Conservation (phyloP, 2,113 vertebrate genomes). For the Lampris megalopsis region DNA sequence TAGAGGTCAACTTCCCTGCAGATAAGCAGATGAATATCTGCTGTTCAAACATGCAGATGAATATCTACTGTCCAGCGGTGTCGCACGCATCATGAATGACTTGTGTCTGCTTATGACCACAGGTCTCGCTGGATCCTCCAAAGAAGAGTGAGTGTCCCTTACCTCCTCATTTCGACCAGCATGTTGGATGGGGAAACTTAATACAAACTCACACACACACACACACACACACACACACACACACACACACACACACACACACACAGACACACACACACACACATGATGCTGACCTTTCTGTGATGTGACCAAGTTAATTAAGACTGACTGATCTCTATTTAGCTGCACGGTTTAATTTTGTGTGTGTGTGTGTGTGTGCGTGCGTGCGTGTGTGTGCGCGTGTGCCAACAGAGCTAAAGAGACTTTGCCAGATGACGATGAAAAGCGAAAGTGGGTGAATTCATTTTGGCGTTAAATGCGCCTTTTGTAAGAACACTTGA, state of each 20-base stretch:
- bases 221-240: neutral
- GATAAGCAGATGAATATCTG: too few relatives aligned
- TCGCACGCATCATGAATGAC: neutral
- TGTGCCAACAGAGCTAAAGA: neutral
- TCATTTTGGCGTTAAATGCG: neutral
- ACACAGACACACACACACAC: neutral
- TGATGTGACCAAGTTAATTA: slow-evolving; percentile 3
- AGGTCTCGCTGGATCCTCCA: neutral
- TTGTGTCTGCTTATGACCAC: neutral
- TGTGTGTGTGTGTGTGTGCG: neutral
- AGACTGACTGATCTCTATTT: neutral
- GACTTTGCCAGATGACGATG: neutral
- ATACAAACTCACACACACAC: neutral
- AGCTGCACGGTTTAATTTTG: neutral
- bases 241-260: neutral
- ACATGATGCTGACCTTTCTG: slow-evolving; percentile 1
- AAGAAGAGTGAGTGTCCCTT: neutral
- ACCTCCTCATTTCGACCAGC: too few relatives aligned
- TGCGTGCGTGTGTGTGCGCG: neutral
- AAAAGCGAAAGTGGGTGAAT: neutral
- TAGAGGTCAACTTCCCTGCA: too few relatives aligned
- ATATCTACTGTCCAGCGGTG: neutral
- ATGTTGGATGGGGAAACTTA: too few relatives aligned
- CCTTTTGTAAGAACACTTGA: too few relatives aligned
- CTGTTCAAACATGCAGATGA: too few relatives aligned